These are phyloP conservation scores for Falco punctatus DNA, from an alignment of 2,113 vertebrate genomes.

Conservation along the genomic window DNA sequence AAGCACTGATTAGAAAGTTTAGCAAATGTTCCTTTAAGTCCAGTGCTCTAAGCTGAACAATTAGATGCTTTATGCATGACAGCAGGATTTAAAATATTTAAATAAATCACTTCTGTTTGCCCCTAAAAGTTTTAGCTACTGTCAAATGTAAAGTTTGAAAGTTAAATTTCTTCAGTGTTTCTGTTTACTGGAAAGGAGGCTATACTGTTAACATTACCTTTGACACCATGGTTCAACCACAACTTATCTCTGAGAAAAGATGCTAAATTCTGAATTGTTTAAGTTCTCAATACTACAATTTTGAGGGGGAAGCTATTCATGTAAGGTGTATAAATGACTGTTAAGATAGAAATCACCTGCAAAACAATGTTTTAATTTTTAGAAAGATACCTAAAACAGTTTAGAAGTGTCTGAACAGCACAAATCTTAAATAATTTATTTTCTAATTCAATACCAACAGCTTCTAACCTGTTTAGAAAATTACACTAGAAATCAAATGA, in stretches of 20 bases:
- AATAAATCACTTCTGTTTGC: not conserved
- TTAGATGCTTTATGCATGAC: not conserved
- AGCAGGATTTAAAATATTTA: not conserved
- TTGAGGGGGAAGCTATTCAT: not conserved
- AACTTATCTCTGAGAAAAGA: not conserved
- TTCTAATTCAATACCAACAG: not conserved
- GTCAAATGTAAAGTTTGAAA: not conserved
- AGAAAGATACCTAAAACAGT: not conserved
- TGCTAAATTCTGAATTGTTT: not conserved
- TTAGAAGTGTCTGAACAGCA: not conserved
- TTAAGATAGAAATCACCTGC: not conserved
- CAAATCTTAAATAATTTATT: not conserved
- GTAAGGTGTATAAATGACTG: not conserved
- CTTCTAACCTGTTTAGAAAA: not conserved
- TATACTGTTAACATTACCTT: not conserved
- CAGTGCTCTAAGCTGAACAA: not conserved
- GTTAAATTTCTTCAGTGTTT: not conserved
- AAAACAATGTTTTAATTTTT: not conserved
- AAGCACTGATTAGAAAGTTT: not conserved
- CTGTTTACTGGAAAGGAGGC: not conserved
- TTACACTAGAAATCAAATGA: not conserved
- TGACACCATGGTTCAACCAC: not conserved
- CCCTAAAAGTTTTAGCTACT: not conserved
- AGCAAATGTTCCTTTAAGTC: not conserved
- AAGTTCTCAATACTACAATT: not conserved